These are phyloP conservation scores for Clarias platycephalus DNA, from an alignment of 2,797 vertebrate species.

Conservation along the genomic window DNA sequence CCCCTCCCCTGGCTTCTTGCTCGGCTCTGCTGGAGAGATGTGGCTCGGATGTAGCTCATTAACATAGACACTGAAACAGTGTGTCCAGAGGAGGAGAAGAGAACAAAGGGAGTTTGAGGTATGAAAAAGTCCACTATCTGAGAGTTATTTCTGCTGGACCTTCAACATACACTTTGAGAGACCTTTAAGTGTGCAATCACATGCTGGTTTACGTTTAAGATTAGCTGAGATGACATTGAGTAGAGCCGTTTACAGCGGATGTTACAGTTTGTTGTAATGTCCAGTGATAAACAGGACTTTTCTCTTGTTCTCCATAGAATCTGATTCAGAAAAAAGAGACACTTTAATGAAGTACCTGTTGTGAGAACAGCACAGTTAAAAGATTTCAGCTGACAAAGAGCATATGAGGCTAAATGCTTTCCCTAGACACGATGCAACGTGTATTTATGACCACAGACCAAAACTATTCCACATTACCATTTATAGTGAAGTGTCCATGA, in stretches of 20 bases:
- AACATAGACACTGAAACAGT: no score
- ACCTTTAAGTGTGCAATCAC: not conserved
- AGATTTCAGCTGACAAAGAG: slow-evolving; percentile 45
- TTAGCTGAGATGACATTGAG: no score
- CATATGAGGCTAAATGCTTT: slow-evolving; percentile 19
- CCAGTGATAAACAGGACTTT: not conserved
- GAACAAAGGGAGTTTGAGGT: no score
- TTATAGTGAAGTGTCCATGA: slow-evolving; percentile 9
- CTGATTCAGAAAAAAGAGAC: slow-evolving; percentile 50
- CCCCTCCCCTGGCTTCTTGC: no score
- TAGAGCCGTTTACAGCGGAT: not conserved
- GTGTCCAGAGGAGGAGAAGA: no score
- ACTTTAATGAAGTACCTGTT: not conserved
- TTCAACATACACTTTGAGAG: no score
- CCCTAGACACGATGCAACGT: slow-evolving; percentile 53
- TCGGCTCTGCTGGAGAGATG: no score
- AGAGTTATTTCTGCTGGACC: no score
- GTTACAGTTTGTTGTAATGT: not conserved
- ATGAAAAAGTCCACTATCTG: no score
- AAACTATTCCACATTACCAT: slow-evolving; percentile 31
- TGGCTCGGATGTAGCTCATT: no score
- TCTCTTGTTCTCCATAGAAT: slow-evolving; percentile 48
- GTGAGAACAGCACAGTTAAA: slow-evolving; percentile 29
- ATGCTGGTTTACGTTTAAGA: not conserved
- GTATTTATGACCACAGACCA: slow-evolving; percentile 51